Evolutionary conservation across 2,797 vertebrate genomes (phyloP), one percentile per base, ranked within the genome.

Genomic region (Coreius guichenoti): DNA sequence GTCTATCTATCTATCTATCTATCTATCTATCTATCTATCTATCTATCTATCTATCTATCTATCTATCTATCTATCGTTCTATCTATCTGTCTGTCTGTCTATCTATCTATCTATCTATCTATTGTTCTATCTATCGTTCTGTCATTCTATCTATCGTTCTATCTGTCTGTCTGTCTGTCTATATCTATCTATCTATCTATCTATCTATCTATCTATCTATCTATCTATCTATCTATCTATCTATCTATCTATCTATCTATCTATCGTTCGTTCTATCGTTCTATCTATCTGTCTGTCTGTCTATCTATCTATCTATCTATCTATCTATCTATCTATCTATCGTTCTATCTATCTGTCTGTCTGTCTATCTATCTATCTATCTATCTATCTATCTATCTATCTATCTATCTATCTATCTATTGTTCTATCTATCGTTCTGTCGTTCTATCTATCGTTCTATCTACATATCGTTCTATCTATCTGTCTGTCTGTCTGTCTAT

Each of bases 351-450:
- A 84, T 70, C 90, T 88, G 14, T 73, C 56, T 61, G 23, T 45
- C 88, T 89, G 90, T 90, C 89, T 88, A 89, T 90, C 92, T 43
- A 43, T 43, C 39, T 43, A 43, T 43, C 39, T 43, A 43, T 43
- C 33, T 5, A 5, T 33, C 39, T 43, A 43, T 43, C 39, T 43
- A 43, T 43, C 39, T 9, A 2, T 43, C 39, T 43, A 43, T 43
- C 39, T 43, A 43, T 39, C 39, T 5, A 5, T 33, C 4, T 33
- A 33, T 33, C 33, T 33, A 82, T 45, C 89, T 88, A 85, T 54
- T 65, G 19, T 80, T 86, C 45, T 86, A 65, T 33, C 11, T 72
- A 79, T 33, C 33, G 3, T 0, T 33, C 33, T 33, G 3, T 33
- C 33, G 3, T 0, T 33, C 33, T 33, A 3, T 33, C 33, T 33